A percentile compares a stretch with the other conserved stretches of the same genome.
Conservation (phyloP, 1,140 invertebrate species). For the Cherax destructor region DNA sequence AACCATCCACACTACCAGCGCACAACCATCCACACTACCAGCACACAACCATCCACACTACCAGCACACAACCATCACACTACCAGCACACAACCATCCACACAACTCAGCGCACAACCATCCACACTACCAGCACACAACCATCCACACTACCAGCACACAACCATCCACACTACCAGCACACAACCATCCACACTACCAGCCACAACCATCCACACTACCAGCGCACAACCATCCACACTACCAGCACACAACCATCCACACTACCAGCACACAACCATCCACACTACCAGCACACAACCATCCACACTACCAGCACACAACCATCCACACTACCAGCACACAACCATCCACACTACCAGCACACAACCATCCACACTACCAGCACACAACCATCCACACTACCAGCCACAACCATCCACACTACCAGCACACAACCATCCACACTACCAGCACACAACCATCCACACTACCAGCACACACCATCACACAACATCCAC, state of each 20-base stretch:
- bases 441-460: too few species aligned
- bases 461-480: too few species aligned
- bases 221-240: background rate
- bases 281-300: background rate
- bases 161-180: background rate
- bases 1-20: too few species aligned
- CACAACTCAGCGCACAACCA: background rate
- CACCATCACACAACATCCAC: too few species aligned
- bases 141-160: background rate
- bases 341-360: background rate
- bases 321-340: background rate
- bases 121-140: slow-evolving; percentile 1
- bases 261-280: background rate
- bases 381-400: background rate
- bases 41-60: background rate
- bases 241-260: background rate
- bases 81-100: slow-evolving; percentile 2
- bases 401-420: background rate
- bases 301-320: too few species aligned
- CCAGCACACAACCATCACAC: background rate
- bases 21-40: background rate
- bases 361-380: background rate
- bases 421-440: too few species aligned
- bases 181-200: background rate
- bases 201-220: background rate